Conservation (phyloP, 1,140 invertebrate species). For the Semibalanus balanoides region DNA sequence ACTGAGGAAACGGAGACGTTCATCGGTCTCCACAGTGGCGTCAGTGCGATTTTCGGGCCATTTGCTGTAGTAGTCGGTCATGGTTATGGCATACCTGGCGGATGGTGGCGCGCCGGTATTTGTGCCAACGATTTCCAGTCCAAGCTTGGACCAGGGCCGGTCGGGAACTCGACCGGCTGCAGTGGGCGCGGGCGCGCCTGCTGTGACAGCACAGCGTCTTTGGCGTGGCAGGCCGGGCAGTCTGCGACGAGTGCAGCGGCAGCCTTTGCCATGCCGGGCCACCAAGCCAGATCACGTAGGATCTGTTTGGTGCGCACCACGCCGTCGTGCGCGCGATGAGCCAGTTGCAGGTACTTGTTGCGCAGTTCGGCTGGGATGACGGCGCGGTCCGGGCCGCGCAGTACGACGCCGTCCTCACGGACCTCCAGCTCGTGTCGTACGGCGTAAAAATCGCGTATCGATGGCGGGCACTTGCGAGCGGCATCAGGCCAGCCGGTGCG, state of each 20-base stretch:
- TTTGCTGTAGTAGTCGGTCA: conserved; percentile 10
- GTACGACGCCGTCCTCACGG: background rate
- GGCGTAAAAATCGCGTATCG: no score
- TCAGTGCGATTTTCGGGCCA: no score
- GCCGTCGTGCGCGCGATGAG: conserved; percentile 17
- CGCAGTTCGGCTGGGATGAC: conserved; percentile 6
- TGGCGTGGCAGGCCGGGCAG: conserved; percentile 14
- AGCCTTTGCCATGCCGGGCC: no score
- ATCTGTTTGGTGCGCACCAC: conserved; percentile 18
- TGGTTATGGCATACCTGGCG: conserved; percentile 8
- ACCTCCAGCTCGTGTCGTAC: no score
- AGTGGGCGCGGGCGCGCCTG: conserved; percentile 6
- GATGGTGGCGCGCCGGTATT: conserved; percentile 4
- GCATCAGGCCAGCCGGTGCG: no score
- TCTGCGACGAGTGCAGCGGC: no score
- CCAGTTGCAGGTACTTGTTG: conserved; percentile 4
- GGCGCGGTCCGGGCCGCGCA: conserved; percentile 6
- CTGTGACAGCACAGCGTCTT: conserved; percentile 16
- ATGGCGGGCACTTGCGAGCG: no score
- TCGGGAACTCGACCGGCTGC: conserved; percentile 7
- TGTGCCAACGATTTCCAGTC: conserved; percentile 12
- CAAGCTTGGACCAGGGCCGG: conserved; percentile 10
- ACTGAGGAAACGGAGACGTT: no score
- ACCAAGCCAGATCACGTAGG: conserved; percentile 16
- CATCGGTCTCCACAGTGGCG: no score